Percentiles rank a stretch among this genome's conserved stretches.
phyloP scores from a whole-genome alignment of 2,888 invertebrate species.

The Pammene aurita region DNA sequence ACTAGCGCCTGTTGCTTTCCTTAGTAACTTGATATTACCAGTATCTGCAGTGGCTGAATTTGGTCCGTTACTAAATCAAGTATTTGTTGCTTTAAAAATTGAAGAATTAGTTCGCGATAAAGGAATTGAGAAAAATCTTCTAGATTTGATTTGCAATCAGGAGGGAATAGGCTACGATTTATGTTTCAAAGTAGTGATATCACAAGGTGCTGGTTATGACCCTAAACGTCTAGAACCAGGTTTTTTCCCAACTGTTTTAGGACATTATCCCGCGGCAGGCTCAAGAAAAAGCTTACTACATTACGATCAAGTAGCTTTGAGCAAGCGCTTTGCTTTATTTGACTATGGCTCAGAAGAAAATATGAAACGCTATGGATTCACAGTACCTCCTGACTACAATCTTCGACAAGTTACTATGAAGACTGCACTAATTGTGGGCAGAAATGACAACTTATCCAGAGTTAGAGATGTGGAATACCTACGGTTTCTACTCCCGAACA shows the following conservation, averaged over 20 bases:
- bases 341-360: conserved; percentile 36
- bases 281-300: conserved; percentile 52
- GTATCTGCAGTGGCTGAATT: conserved; percentile 52
- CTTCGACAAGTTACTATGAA: conserved; percentile 49
- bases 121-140: conserved; percentile 36
- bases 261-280: conserved; percentile 49
- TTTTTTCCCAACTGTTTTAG: conserved; percentile 45
- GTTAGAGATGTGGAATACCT: conserved; percentile 41
- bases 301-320: conserved; percentile 48
- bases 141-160: conserved; percentile 27
- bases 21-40: conserved; percentile 60
- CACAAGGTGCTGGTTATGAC: conserved; percentile 39
- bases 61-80: conserved; percentile 51
- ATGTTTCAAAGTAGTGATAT: conserved; percentile 15
- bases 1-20: conserved; percentile 81
- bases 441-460: conserved; percentile 36
- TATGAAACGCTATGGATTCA: conserved; percentile 8
- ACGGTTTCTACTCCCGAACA: conserved; percentile 34
- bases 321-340: conserved; percentile 45
- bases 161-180: conserved; percentile 15
- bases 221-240: conserved; percentile 45
- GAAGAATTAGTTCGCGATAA: conserved; percentile 49
- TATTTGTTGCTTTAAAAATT: conserved; percentile 59
- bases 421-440: conserved; percentile 35
- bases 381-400: conserved; percentile 49